These are phyloP conservation scores for Drosophila nr. perissopoda DNA, from an alignment of 2,888 invertebrate genomes.

Conservation along the genomic window DNA sequence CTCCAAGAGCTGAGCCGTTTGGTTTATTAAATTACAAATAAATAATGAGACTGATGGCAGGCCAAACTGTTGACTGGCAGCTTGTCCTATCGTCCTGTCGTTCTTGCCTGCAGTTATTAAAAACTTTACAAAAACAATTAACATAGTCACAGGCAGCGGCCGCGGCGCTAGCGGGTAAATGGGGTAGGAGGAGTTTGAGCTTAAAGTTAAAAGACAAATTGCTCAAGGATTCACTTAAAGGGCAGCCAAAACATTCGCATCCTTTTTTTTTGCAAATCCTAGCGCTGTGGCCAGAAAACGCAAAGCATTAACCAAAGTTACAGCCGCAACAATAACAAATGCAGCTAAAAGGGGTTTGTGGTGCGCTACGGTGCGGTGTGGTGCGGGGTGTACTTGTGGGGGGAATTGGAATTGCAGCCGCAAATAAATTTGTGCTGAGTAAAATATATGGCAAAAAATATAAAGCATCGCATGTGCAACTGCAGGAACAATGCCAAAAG, in stretches of 20 bases:
- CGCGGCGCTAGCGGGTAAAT: not conserved
- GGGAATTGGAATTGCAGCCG: constrained; percentile 71
- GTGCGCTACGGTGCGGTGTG: not conserved
- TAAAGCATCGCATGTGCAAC: constrained; percentile 75
- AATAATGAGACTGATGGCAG: constrained; percentile 80
- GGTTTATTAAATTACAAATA: constrained; percentile 81
- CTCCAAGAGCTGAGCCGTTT: constrained; percentile 39
- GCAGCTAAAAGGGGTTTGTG: constrained; percentile 13
- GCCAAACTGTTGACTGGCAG: constrained; percentile 62
- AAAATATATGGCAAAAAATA: constrained; percentile 73
- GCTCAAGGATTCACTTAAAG: constrained; percentile 56
- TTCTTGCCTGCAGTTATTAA: constrained; percentile 74
- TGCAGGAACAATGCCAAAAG: constrained; percentile 77
- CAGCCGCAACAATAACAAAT: constrained; percentile 75
- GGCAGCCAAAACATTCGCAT: constrained; percentile 27
- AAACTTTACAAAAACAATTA: constrained; percentile 79
- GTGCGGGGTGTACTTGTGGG: constrained; percentile 5
- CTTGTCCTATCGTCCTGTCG: constrained; percentile 11
- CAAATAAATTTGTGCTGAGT: constrained; percentile 75
- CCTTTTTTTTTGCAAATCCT: constrained; percentile 26
- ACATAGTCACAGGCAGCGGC: constrained; percentile 58
- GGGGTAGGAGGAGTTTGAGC: not conserved
- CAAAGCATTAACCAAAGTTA: constrained; percentile 76
- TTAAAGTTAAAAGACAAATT: constrained; percentile 66
- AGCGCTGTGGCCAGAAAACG: constrained; percentile 71